phyloP scores from a whole-genome alignment of 2,888 invertebrate species.

The Xanthia icteritia region DNA sequence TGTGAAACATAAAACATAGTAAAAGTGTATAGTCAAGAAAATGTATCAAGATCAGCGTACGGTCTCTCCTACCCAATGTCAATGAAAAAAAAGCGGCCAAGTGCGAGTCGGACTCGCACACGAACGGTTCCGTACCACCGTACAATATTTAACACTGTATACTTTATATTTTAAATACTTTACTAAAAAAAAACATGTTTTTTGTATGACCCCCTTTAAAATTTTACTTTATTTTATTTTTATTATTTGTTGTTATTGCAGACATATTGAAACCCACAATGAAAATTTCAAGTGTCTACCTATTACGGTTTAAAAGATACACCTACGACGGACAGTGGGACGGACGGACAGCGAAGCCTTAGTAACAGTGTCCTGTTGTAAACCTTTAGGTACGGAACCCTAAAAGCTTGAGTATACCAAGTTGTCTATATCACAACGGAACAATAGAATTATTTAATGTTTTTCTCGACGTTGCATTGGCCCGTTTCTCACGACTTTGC shows the following conservation, averaged over 20 bases:
- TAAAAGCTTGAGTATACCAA: conserved; percentile 58
- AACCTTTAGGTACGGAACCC: background rate
- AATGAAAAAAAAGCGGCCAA: conserved; percentile 49
- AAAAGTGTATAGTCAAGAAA: conserved; percentile 55
- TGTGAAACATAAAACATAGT: conserved; percentile 44
- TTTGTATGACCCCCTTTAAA: no score
- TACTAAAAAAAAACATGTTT: no score
- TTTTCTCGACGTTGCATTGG: conserved; percentile 71
- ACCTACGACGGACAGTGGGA: no score
- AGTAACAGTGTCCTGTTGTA: no score
- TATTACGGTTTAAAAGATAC: no score
- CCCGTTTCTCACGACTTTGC: conserved; percentile 78
- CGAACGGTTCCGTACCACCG: background rate
- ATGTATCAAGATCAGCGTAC: conserved; percentile 58
- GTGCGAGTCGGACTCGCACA: background rate
- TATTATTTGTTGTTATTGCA: no score
- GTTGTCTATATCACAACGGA: conserved; percentile 63
- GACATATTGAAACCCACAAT: no score
- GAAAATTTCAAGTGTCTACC: no score
- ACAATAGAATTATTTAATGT: conserved; percentile 71
- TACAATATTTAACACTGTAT: background rate
- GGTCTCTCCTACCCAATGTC: conserved; percentile 60
- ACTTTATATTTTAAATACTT: no score
- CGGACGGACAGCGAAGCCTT: no score
- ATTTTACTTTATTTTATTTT: no score